Evolutionary conservation across 2,888 invertebrate species (phyloP), one percentile per base, ranked within the genome.

Genomic region (Epicampocera succincta): DNA sequence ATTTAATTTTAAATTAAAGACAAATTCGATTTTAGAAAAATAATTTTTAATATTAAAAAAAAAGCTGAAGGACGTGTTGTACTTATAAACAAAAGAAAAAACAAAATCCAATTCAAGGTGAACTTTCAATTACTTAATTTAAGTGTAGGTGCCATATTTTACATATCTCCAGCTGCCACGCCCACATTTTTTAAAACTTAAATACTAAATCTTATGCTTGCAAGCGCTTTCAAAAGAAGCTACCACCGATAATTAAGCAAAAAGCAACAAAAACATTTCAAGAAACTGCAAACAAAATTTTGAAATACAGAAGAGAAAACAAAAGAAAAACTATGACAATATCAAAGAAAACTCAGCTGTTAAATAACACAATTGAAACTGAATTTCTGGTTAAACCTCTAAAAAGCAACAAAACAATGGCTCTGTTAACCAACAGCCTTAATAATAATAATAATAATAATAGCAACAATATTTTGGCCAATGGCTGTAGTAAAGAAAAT

Each of bases 81-180:
- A 76, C 76, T 80, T 76, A 66, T 50, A 9, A 33, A 33, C 3
- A 9, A 33, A 33, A 33, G 5, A 33, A 33, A 8, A 13, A 56
- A 73, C 17, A 9, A 12, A 58, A 21, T 6, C 33, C 1, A 1
- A 17, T 38, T 50, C 19, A 19, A 17, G 44, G 15, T 33, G 12
- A 71, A 75, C 29, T 66, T 65, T 29, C 1, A 68, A 77, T 46
- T 73, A 80, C 76, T 76, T 81, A 81, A 76, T 66, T 40, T 60
- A 46, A 60, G 25, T 33, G 40, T 74, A 58, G 42, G 82, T 82
- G 82, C 82, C 82, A 82, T 82, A 82, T 33, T 52, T 66, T 54
- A 61, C 61, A 86, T 87, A 86, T 87, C 87, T 84, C 80, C 82
- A 83, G 85, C 86, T 85, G 87, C 87, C 85, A 86, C 87, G 60